These are phyloP conservation scores for Larimichthys crocea DNA, from an alignment of 2,113 vertebrate species.

Conservation along the genomic window DNA sequence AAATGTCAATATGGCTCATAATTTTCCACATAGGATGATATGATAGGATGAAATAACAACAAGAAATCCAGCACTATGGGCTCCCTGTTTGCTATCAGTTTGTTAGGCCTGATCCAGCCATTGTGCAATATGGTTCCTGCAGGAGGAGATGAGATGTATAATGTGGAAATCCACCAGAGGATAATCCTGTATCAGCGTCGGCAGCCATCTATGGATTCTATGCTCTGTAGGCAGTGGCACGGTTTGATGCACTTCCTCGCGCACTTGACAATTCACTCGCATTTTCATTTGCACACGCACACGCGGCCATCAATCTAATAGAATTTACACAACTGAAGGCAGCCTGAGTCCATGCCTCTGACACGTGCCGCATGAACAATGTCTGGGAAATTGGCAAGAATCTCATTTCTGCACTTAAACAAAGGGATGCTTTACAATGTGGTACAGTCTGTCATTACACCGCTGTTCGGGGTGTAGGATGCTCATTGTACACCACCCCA, in stretches of 20 bases:
- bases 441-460: not conserved
- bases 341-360: not conserved
- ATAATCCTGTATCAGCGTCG: slow-evolving; percentile 68
- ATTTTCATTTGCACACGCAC: slow-evolving; percentile 26
- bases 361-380: slow-evolving; percentile 39
- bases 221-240: slow-evolving; percentile 15
- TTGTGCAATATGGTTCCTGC: slow-evolving; percentile 48
- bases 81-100: slow-evolving; percentile 39
- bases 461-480: not conserved
- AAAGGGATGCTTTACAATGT: not conserved
- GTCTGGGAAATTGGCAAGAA: slow-evolving; percentile 40
- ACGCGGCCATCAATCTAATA: slow-evolving; percentile 11
- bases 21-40: not conserved
- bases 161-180: slow-evolving; percentile 65
- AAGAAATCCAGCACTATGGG: slow-evolving; percentile 30
- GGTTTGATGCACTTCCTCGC: slow-evolving; percentile 34
- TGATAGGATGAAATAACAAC: not conserved
- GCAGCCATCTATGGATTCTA: slow-evolving; percentile 54
- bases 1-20: not conserved
- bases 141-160: slow-evolving; percentile 65
- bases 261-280: slow-evolving; percentile 13
- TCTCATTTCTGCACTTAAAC: slow-evolving; percentile 33
- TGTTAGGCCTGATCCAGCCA: slow-evolving; percentile 42
- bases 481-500: slow-evolving; percentile 26
- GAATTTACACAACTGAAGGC: slow-evolving; percentile 43